Conservation (phyloP, 2,797 vertebrate genomes). For the Apodemus agrarius region DNA sequence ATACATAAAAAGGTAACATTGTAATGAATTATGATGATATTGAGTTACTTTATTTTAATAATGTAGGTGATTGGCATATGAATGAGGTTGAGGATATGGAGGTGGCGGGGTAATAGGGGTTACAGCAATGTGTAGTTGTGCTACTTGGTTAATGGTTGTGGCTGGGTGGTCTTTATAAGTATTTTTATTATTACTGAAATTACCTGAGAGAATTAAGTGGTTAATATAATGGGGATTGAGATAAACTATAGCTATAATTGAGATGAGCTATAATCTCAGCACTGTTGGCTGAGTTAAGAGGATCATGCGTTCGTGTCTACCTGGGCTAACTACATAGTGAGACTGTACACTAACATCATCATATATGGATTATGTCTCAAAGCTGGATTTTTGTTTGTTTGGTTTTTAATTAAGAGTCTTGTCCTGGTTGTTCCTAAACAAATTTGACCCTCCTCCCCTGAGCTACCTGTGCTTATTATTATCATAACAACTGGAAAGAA, state of each 20-base stretch:
- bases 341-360: neutral
- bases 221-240: neutral
- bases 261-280: neutral
- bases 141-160: neutral
- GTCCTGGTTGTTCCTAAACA: neutral
- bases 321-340: neutral
- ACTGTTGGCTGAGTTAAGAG: neutral
- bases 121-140: neutral
- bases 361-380: constrained; percentile 13
- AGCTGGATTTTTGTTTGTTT: neutral
- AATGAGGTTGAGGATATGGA: neutral
- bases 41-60: neutral
- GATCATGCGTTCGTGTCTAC: neutral
- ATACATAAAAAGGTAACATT: constrained; percentile 93
- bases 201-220: neutral
- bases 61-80: neutral
- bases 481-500: neutral
- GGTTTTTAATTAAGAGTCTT: neutral
- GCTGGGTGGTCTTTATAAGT: neutral
- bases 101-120: neutral
- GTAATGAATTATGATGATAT: neutral
- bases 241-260: neutral
- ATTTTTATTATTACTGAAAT: neutral
- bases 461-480: neutral
- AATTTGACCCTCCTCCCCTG: neutral